Percentiles rank a stretch among this genome's conserved stretches.
Evolutionary conservation across 2,113 vertebrate genomes (phyloP).

Genomic region (Pipa parva): DNA sequence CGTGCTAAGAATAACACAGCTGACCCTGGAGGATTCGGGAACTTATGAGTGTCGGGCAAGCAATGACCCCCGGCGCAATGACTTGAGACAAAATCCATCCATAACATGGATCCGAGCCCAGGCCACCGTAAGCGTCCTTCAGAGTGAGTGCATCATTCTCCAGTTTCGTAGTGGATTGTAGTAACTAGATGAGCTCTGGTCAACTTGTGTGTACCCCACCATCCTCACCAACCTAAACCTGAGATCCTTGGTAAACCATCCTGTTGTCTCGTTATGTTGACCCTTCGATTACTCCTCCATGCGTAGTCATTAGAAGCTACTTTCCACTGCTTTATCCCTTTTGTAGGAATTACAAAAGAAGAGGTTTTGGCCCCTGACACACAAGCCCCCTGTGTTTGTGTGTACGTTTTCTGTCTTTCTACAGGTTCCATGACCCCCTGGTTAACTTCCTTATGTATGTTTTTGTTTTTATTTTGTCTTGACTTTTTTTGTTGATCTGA

Average conservation of each 20-base stretch:
- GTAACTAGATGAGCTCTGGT: constrained; percentile 74
- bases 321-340: constrained; percentile 53
- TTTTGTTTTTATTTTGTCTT: constrained; percentile 53
- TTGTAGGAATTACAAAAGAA: constrained; percentile 55
- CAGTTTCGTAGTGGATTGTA: constrained; percentile 77
- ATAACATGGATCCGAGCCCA: constrained; percentile 98
- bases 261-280: constrained; percentile 48
- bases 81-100: constrained; percentile 95
- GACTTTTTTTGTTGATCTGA: constrained; percentile 38
- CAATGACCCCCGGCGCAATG: constrained; percentile 96
- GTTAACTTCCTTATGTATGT: constrained; percentile 51
- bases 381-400: constrained; percentile 41
- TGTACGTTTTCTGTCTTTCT: constrained; percentile 44
- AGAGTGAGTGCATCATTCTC: constrained; percentile 85
- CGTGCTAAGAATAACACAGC: constrained; percentile 90
- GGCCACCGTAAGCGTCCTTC: constrained; percentile 97
- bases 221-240: constrained; percentile 36
- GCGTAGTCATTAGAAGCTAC: constrained; percentile 52
- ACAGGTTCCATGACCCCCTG: constrained; percentile 41
- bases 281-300: constrained; percentile 46
- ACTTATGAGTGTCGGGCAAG: constrained; percentile 98
- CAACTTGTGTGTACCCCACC: constrained; percentile 53
- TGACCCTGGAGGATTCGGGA: constrained; percentile 94
- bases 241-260: constrained; percentile 20
- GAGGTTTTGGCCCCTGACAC: constrained; percentile 44